Evolutionary conservation across 2,113 vertebrate species (phyloP), one percentile per base, ranked within the genome.

Genomic region (Falcunculus frontatus): DNA sequence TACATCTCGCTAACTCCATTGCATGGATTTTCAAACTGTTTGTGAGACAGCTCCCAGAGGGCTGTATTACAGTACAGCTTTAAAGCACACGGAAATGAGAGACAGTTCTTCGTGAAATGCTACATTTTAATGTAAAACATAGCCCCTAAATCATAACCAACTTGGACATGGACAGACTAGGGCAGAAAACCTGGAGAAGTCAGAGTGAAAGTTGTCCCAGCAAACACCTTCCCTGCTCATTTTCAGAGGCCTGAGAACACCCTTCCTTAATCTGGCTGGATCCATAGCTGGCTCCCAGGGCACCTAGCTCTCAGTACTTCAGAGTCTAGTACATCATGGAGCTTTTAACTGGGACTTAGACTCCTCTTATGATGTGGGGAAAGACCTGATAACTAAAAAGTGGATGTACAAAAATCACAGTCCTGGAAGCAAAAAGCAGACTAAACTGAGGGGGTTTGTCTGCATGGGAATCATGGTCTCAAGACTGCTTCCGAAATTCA

Each of bases 11-110:
- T 57, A 65, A 65, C 90, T 88, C 72, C 72, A 55, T 25, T 16
- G 33, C 35, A 6, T 32, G 60, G 88, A 74, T 90, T 87, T 93
- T 78, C 91, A 81, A 93, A 92, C 68, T 42, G 22, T 39, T 88
- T 73, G 73, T 60, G 76, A 87, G 84, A 89, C 13, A 62, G 52
- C 68, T 92, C 91, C 73, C 89, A 59, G 9, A 59, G 64, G 64
- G 39, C 39, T 59, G 8, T 60, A 7, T 55, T 86, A 78, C 39
- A 70, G 20, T 7, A 47, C 16, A 10, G 33, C 30, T 87, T 89
- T 63, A 87, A 89, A 84, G 55, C 19, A 89, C 32, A 23, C 5
- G 4, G 60, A 90, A 75, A 91, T 8, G 18, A 77, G 16, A 18
- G 39, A 64, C 8, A 55, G 33, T 19, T 67, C 39, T 57, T 50